Base-by-base conservation (phyloP, 2,113 vertebrate species). In the Malaclemys terrapin region DNA sequence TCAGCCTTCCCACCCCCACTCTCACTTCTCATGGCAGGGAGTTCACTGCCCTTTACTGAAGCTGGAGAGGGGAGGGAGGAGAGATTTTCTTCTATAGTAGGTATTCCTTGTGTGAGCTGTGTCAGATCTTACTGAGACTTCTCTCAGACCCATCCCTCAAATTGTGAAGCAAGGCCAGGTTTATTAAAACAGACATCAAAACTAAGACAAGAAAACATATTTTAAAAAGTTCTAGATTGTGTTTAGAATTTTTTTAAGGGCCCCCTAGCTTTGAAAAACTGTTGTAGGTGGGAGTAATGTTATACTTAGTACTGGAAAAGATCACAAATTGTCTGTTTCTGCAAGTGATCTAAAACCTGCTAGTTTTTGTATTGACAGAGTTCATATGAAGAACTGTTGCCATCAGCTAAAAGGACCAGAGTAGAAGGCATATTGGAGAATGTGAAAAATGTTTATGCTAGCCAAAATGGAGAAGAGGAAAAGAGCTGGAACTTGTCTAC, bases 361-460 rank as follows among this genome's bases (percentile, higher is more conserved):
- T 2, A 22, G 85, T 7, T 90, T 83, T 93, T 98, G 50, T 97
- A 87, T 98, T 94, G 85, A 45, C 80, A 98, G 98, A 90, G 45
- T 4, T 47, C 89, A 87, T 95, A 94, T 90, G 97, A 96, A 88
- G 95, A 96, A 53, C 83, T 82, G 5, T 87, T 98, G 90, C 98
- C 98, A 4, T 97, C 98, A 6, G 98, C 97, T 69, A 99, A 99
- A 96, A 99, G 98, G 94, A 98, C 98, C 94, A 98, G 99, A 96
- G 98, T 98, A 96, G 99, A 98, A 93, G 97, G 97, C 1, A 0
- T 85, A 65, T 85, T 81, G 45, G 85, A 76, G 80, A 97, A 95
- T 52, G 75, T 91, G 83, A 94, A 97, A 47, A 97, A 96, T 3
- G 47, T 95, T 85, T 96, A 95, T 45, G 91, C 98, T 59, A 98